These are phyloP conservation scores for Cheilosia vulpina DNA, from an alignment of 2,888 invertebrate genomes.

Conservation along the genomic window DNA sequence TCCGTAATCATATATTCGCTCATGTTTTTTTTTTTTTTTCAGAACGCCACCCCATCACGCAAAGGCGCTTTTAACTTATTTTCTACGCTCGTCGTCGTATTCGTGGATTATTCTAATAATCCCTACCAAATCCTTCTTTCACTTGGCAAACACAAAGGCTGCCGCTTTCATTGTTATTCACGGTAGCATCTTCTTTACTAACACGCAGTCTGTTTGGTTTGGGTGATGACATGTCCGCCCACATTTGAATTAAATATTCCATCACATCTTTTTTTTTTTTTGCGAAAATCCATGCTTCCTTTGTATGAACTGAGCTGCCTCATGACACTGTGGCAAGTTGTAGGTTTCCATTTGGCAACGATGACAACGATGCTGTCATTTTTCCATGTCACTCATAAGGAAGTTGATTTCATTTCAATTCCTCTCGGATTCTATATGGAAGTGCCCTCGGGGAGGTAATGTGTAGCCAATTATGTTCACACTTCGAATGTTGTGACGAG, in stretches of 20 bases:
- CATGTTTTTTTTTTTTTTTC: too few species aligned
- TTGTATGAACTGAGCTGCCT: not conserved
- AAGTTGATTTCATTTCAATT: conserved; percentile 25
- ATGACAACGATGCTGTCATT: conserved; percentile 31
- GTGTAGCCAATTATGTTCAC: conserved; percentile 66
- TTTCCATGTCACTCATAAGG: conserved; percentile 36
- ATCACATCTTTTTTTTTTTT: conserved; percentile 5
- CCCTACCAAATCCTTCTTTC: conserved; percentile 34
- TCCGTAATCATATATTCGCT: too few species aligned
- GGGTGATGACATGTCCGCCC: not conserved
- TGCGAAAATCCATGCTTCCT: not conserved
- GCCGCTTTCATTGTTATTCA: conserved; percentile 24
- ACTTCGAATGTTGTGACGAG: conserved; percentile 33
- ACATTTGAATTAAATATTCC: conserved; percentile 38
- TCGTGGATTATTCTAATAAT: conserved; percentile 50
- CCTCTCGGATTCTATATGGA: not conserved
- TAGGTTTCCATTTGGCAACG: conserved; percentile 31
- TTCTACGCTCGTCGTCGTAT: not conserved
- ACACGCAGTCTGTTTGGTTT: not conserved
- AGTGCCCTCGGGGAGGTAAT: not conserved
- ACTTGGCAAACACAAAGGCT: conserved; percentile 46
- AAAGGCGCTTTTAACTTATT: too few species aligned
- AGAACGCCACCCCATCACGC: too few species aligned
- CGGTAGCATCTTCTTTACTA: conserved; percentile 1
- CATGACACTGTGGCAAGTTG: conserved; percentile 24